A percentile compares a stretch with the other conserved stretches of the same genome.
Evolutionary conservation across 2,797 vertebrate genomes (phyloP).

Genomic region (Otus scops): DNA sequence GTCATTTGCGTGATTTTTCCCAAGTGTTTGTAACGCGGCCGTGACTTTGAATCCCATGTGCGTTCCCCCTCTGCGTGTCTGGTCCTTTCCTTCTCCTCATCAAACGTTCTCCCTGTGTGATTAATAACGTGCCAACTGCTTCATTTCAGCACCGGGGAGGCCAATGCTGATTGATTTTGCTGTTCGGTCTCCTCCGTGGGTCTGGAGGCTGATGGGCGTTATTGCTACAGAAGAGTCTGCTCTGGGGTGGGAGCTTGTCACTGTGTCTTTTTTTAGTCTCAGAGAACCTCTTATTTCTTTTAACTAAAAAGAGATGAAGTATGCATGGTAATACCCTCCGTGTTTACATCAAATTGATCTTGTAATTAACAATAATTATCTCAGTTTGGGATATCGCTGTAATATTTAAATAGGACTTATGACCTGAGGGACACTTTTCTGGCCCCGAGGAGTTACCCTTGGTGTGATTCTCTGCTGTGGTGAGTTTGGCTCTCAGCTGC

Average conservation of each 20-base stretch:
- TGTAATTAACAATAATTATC: constrained; percentile 8
- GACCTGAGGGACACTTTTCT: not conserved
- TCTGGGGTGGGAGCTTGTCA: constrained; percentile 20
- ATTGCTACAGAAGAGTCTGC: not conserved
- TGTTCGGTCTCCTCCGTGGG: not conserved
- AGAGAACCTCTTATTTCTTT: not conserved
- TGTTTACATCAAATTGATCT: not conserved
- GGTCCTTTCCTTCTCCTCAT: not conserved
- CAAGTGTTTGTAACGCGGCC: not conserved
- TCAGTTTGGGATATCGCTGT: not conserved
- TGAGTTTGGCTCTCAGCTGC: not conserved
- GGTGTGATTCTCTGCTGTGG: not conserved
- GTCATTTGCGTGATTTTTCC: not conserved
- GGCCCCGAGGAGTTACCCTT: not conserved
- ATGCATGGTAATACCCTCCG: not conserved
- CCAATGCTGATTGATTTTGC: not conserved
- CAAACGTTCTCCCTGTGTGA: not conserved
- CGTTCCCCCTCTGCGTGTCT: not conserved
- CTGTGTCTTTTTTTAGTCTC: not conserved
- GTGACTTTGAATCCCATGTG: not conserved
- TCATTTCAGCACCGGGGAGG: not conserved
- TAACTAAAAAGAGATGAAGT: constrained; percentile 2
- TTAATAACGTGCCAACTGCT: not conserved
- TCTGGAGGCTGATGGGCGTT: not conserved
- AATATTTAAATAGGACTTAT: not conserved